Evolutionary conservation across 2,113 vertebrate species (phyloP).

Genomic region (Brachypodius melanocephalos): DNA sequence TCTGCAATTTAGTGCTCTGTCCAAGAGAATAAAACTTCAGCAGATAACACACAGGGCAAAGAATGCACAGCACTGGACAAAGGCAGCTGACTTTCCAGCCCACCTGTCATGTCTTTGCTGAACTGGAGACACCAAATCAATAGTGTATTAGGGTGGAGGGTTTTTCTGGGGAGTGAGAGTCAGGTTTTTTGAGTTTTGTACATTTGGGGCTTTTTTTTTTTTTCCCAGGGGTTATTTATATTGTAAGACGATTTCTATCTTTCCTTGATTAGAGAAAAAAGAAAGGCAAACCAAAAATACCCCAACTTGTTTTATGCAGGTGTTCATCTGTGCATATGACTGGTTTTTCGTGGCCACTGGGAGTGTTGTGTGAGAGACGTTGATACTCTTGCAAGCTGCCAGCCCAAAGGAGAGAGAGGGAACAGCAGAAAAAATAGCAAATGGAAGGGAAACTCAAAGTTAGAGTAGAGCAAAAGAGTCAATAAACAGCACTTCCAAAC

Average conservation of each 20-base stretch:
- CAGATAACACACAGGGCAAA: neutral
- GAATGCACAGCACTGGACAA: rapidly evolving
- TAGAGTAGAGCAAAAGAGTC: neutral
- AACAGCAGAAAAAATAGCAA: neutral
- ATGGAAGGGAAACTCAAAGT: neutral
- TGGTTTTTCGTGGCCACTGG: neutral
- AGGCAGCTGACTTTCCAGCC: neutral
- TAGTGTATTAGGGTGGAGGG: too few species aligned
- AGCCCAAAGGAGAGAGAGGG: neutral
- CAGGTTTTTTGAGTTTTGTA: rapidly evolving
- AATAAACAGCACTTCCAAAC: neutral
- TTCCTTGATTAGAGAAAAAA: neutral
- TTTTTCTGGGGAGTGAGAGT: rapidly evolving
- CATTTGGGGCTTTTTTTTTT: neutral
- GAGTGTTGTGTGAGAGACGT: neutral
- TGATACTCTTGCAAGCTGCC: neutral
- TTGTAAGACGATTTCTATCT: neutral
- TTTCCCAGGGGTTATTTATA: neutral
- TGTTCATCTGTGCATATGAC: neutral
- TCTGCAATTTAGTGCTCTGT: neutral
- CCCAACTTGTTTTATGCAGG: rapidly evolving
- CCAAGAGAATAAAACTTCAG: neutral
- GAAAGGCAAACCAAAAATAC: neutral
- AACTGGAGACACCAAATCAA: neutral
- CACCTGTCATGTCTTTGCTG: neutral